These are phyloP conservation scores for Esox masquinongy DNA, from an alignment of 2,797 vertebrate species.

Conservation along the genomic window DNA sequence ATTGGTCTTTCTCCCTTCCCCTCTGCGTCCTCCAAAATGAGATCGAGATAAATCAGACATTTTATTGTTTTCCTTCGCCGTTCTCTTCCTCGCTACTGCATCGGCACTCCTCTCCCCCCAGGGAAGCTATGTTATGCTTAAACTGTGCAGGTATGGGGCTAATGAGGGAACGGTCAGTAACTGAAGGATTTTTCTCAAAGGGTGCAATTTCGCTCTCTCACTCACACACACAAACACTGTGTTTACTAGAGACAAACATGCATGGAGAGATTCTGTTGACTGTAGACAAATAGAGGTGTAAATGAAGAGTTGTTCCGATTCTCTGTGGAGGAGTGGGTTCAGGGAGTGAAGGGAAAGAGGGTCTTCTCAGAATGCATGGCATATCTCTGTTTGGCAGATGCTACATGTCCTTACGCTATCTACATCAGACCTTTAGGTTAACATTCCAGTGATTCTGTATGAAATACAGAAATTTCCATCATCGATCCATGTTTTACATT, in stretches of 20 bases:
- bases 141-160: background rate
- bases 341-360: background rate
- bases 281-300: background rate
- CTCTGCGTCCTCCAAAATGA: constrained; percentile 50
- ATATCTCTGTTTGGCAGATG: background rate
- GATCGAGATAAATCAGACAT: constrained; percentile 68
- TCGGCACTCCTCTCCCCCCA: background rate
- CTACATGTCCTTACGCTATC: background rate
- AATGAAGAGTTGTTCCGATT: background rate
- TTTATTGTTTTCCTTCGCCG: constrained; percentile 55
- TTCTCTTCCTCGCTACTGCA: constrained; percentile 16
- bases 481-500: background rate
- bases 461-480: background rate
- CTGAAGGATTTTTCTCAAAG: constrained; percentile 8
- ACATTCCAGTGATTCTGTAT: background rate
- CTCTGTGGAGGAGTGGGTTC: background rate
- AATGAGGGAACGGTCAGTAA: background rate
- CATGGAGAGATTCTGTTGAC: background rate
- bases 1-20: constrained; percentile 56
- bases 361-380: background rate
- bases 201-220: background rate
- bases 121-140: background rate
- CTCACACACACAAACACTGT: background rate
- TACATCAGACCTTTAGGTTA: background rate
- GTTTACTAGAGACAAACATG: constrained; percentile 2